Evolutionary conservation across 2,113 vertebrate genomes (phyloP).

Genomic region (Sardina pilchardus): DNA sequence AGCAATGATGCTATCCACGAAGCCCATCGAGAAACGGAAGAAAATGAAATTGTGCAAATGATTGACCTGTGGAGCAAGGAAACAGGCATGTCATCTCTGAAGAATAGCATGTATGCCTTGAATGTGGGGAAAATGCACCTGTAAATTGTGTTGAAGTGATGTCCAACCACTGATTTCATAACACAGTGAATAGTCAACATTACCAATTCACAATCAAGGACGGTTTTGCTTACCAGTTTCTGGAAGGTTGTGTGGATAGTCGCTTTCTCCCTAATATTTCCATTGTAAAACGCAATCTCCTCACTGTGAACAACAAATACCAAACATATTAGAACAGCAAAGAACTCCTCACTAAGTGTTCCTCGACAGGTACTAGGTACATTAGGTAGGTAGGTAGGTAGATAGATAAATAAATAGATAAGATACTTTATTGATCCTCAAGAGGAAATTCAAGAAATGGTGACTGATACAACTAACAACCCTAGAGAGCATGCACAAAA

Average conservation of each 20-base stretch:
- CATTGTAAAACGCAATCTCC: slow-evolving; percentile 98
- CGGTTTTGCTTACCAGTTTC: slow-evolving; percentile 82
- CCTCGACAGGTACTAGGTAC: neutral
- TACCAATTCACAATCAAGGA: neutral
- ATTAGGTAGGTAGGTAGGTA: too few species aligned
- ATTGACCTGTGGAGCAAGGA: slow-evolving; percentile 78
- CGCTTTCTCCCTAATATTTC: slow-evolving; percentile 90
- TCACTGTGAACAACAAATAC: slow-evolving; percentile 74
- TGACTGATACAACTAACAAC: neutral
- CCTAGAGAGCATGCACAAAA: too few species aligned
- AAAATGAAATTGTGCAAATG: slow-evolving; percentile 96
- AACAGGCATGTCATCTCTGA: neutral
- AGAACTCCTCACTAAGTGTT: neutral
- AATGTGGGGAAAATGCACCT: neutral
- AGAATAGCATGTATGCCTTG: neutral
- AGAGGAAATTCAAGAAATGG: too few species aligned
- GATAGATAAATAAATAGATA: too few species aligned
- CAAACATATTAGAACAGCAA: neutral
- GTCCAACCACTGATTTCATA: neutral
- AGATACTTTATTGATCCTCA: too few species aligned
- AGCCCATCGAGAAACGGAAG: slow-evolving; percentile 98
- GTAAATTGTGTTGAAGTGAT: neutral
- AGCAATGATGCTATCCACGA: slow-evolving; percentile 92
- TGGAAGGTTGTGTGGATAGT: slow-evolving; percentile 88
- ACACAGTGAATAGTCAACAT: neutral